Evolutionary conservation across 2,888 invertebrate genomes (phyloP), one percentile per base, ranked within the genome.

Genomic region (Xylocampa areola): DNA sequence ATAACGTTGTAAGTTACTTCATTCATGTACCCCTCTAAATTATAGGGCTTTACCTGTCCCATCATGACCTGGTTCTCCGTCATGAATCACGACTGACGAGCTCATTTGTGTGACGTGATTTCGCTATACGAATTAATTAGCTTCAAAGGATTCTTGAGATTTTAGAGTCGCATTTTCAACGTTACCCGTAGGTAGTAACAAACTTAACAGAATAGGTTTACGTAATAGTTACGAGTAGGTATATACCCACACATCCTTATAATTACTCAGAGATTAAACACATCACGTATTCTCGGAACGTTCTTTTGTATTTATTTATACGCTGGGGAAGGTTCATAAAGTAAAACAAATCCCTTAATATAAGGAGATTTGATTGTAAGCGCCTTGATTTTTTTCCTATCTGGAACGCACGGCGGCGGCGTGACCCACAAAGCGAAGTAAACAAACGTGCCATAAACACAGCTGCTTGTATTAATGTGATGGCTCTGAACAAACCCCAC

Each of bases 401-500:
- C 57, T 64, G 48, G 57, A 77, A 72, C 72, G 50, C 52, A 63
- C 45, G 44, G 51, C 55, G 50, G 61, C 45, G 44, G 51, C 57
- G 48, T 65, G 67, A 69, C 72, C 68, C 67, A 61, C 67, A 76
- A 77, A 73, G 54, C 57, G 59, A 52, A 65, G 68, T 68, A 82
- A 80, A 81, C 79, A 80, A 75, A 79, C 82, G 82, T 82, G 81
- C 79, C 76, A 74, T 73, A 71, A 69, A 78, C 73, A 70, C 65
- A 73, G 73, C 75, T 64, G 68, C 65, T 68, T 62, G 81, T 73
- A 83, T 86, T 85, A 85, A 78, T 79, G 76, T 70, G 74, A 80
- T 75, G 71, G 76, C 76, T 76, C 66, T 54, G 73, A 74, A 76
- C 76, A 85, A 84, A 81, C 74, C 78, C 74, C 75, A 81, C 81